phyloP scores from a whole-genome alignment of 2,888 invertebrate species.

The Homarus gammarus region DNA sequence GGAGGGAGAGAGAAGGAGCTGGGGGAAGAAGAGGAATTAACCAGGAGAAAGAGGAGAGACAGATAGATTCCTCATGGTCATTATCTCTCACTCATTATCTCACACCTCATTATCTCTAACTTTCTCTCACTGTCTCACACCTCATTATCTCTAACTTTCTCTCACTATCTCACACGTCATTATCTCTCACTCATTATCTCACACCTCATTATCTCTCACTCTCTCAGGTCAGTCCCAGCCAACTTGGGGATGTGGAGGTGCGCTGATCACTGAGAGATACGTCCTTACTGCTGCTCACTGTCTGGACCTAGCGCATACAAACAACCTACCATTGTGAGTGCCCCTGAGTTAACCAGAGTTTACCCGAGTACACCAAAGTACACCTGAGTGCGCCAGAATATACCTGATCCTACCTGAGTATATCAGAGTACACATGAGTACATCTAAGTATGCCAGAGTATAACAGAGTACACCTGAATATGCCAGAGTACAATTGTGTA shows the following conservation, averaged over 20 bases:
- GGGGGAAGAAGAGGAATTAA: too few relatives aligned
- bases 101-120: background rate
- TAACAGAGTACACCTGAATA: too few relatives aligned
- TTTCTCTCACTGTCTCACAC: background rate
- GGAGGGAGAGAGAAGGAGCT: too few relatives aligned
- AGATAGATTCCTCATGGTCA: background rate
- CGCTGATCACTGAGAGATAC: constrained; percentile 32
- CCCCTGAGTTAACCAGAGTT: too few relatives aligned
- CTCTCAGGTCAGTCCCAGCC: too few relatives aligned
- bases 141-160: background rate
- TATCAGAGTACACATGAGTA: too few relatives aligned
- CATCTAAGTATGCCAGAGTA: too few relatives aligned
- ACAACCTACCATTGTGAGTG: constrained; percentile 21
- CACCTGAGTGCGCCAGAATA: background rate
- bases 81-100: background rate
- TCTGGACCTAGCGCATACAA: background rate
- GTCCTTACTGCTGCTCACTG: constrained; percentile 63
- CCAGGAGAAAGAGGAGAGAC: too few relatives aligned
- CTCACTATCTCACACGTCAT: too few relatives aligned
- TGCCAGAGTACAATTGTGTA: too few relatives aligned
- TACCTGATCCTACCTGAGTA: background rate
- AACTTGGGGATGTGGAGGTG: constrained; percentile 47
- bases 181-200: too few relatives aligned
- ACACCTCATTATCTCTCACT: background rate
- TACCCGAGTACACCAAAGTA: too few relatives aligned